Base-by-base conservation (phyloP, 2,888 invertebrate species). In the Arctia plantaginis region DNA sequence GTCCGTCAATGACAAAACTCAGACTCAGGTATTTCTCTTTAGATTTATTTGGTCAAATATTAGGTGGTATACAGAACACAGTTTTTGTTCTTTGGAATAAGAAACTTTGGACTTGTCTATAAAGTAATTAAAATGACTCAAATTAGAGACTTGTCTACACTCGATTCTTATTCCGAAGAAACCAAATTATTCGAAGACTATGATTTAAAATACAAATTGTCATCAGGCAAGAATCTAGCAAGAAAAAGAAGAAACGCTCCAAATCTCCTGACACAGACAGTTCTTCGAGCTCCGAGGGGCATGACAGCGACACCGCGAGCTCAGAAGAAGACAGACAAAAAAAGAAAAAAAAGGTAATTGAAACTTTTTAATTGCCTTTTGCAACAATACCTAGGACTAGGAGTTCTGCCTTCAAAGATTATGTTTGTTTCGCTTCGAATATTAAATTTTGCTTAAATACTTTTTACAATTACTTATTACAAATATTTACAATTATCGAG, bases 201-300 rank as follows among this genome's bases (percentile, higher is more conserved):
- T 20, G 74, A 76, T 72, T 75, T 30, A 75, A 73, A 47, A 66
- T 65, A 44, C 51, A n/a, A 77, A 68, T 77, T 81, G 78, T 79
- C 74, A 76, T 62, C 87, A 94, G 95, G 83, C 94, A 94, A 90
- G 95, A 95, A 68, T 90, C 92, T 12, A 90, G 91, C 82, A 95
- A 96, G 91, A 96, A 95, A 79, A 95, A 96, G 91, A 96, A 96
- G 93, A 97, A 96, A 87, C 96, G 96, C 69, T 96, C 96, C 62
- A 96, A 96, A 74, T 96, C 96, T 44, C 94, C 95, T 12, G 96
- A 96, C 82, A 91, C 93, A 12, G 96, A 95, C 44, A 94, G 95
- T 70, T 94, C 94, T n/a, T 96, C 91, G 83, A 95, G 94, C 76
- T 94, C 92, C 65, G 93, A 92, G 23, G 93, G 90, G 74, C 95